These are phyloP conservation scores for Ascidia mentula DNA, from an alignment of 23 tunicate species.

Conservation along the genomic window DNA sequence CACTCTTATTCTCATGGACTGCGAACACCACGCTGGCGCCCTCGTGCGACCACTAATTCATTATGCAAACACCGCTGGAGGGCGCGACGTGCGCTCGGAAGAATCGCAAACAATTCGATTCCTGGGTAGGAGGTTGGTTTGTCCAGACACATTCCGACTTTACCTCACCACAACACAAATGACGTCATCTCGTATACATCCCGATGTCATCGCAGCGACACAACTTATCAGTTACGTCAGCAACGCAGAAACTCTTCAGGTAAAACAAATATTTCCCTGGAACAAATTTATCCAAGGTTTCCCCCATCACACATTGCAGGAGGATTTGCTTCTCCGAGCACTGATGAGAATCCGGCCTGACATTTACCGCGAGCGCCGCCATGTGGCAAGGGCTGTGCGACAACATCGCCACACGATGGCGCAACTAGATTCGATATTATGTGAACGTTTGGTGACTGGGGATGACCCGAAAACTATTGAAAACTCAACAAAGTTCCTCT, in stretches of 20 bases:
- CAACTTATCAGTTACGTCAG: constrained; percentile 79
- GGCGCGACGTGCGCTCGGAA: constrained; percentile 46
- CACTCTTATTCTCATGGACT: constrained; percentile 84
- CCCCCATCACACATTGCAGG: constrained; percentile 44
- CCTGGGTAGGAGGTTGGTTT: constrained; percentile 67
- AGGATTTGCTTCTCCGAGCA: constrained; percentile 75
- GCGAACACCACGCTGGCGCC: constrained; percentile 89
- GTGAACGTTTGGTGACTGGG: constrained; percentile 54
- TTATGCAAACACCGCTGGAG: constrained; percentile 63
- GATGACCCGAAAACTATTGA: constrained; percentile 64
- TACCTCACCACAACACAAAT: constrained; percentile 77
- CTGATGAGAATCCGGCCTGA: constrained; percentile 66
- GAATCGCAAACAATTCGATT: constrained; percentile 74
- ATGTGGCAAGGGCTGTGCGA: constrained; percentile 55
- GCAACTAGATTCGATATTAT: constrained; percentile 61
- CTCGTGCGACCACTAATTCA: constrained; percentile 83
- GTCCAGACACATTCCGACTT: constrained; percentile 84
- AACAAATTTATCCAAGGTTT: background rate
- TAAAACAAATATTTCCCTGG: no score
- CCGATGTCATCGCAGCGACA: constrained; percentile 76
- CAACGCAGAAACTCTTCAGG: constrained; percentile 84
- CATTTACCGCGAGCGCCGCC: constrained; percentile 69
- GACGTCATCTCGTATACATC: constrained; percentile 50
- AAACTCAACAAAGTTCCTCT: constrained; percentile 73
- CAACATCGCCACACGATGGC: constrained; percentile 81